Base-by-base conservation (phyloP, 2,888 invertebrate genomes). In the Eremobia ochroleuca region DNA sequence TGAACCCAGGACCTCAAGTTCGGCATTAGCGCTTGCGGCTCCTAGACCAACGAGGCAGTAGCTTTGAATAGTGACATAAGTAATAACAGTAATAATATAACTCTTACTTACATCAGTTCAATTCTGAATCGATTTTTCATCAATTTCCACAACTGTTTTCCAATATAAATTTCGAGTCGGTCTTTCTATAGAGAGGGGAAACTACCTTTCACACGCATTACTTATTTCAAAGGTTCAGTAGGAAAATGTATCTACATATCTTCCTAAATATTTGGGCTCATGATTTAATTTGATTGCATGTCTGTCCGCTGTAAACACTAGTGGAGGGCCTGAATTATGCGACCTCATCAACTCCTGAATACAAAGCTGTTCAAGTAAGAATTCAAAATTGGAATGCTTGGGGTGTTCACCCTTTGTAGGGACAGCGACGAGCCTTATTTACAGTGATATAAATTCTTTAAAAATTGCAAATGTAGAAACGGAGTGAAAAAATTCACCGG, bases 361-460 rank as follows among this genome's bases (percentile, higher is more conserved):
- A 85, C 85, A 77, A 83, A 86, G 82, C 81, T 85, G 74, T 68
- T 82, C 74, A 86, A 86, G 76, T 80, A 79, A 77, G 85, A 89
- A 90, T 88, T 85, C 85, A 85, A 87, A 90, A 89, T 90, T 89
- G 87, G 85, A 89, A 90, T 89, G 81, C 86, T 88, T 79, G 77
- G 76, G 75, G 79, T 88, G 83, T 87, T 87, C 84, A 88, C 85
- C 88, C 87, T 85, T 87, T 85, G 80, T 82, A 79, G 77, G 80
- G 85, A 68, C 68, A 76, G 49, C 70, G 73, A 75, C 74, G 31
- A 79, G 55, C 76, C 77, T 76, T 85, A 82, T 76, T 82, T 82
- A 86, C 80, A 65, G 67, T 76, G 65, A 79, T 77, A 87, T 83
- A 85, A 81, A 85, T 83, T 84, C 80, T 80, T 83, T 59, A 75